Conservation (phyloP, 2,888 invertebrate species). For the Drosophila parthenogenetica region DNA sequence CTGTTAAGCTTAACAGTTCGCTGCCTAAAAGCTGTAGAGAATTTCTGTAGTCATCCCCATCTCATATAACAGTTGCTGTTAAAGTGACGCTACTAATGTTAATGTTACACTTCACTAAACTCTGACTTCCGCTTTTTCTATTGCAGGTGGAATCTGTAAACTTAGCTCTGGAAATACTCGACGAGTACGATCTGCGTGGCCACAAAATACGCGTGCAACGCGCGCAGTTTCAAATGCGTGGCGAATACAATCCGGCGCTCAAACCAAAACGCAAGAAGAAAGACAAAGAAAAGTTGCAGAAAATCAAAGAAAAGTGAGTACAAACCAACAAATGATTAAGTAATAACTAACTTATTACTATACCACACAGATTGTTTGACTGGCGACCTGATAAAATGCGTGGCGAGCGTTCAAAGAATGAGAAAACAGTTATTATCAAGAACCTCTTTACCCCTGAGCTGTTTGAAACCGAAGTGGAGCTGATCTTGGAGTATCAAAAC, state of each 20-base stretch:
- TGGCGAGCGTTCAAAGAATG: conserved; percentile 94
- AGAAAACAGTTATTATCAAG: conserved; percentile 95
- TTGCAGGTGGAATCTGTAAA: conserved; percentile 95
- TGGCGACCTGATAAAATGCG: conserved; percentile 97
- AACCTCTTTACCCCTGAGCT: conserved; percentile 95
- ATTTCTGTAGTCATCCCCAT: not conserved
- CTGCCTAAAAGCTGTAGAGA: not conserved
- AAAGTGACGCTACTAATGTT: not conserved
- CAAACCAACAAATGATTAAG: not conserved
- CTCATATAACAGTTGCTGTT: not conserved
- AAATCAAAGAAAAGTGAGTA: conserved; percentile 93
- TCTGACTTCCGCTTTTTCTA: not conserved
- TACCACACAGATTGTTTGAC: conserved; percentile 91
- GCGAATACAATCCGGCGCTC: conserved; percentile 95
- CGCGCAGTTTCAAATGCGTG: conserved; percentile 97
- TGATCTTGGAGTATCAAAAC: conserved; percentile 95
- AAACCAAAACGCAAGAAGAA: conserved; percentile 96
- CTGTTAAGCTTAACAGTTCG: not conserved
- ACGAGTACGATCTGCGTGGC: conserved; percentile 93
- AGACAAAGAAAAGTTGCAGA: conserved; percentile 95
- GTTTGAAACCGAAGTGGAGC: conserved; percentile 95
- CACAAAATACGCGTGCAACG: conserved; percentile 94
- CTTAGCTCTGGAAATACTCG: conserved; percentile 95
- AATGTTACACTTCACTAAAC: not conserved
- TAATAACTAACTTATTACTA: not conserved